These are phyloP conservation scores for Trichomalopsis sarcophagae DNA, from an alignment of 1,140 invertebrate species.

Conservation along the genomic window DNA sequence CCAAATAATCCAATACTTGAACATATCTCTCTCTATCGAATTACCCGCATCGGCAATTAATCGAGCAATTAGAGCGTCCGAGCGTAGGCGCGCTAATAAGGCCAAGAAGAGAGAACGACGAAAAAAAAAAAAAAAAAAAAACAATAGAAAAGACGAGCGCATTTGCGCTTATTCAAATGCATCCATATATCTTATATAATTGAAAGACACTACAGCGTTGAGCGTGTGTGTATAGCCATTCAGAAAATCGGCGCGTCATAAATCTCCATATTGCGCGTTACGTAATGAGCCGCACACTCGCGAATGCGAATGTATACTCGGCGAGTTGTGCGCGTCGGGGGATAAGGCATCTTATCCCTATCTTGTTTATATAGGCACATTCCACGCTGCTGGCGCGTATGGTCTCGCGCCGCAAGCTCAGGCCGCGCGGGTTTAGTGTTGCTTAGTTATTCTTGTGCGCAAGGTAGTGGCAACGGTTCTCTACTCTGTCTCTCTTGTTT, in stretches of 20 bases:
- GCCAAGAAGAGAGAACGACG: neutral
- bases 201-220: neutral
- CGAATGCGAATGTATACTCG: neutral
- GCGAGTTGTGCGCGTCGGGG: neutral
- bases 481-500: neutral
- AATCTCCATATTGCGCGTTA: slow-evolving; percentile 42
- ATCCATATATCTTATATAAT: slow-evolving; percentile 37
- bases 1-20: neutral
- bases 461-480: slow-evolving; percentile 8
- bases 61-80: neutral
- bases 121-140: neutral
- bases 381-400: slow-evolving; percentile 35
- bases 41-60: neutral
- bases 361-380: slow-evolving; percentile 45
- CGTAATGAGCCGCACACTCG: slow-evolving; percentile 30
- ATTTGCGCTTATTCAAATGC: neutral
- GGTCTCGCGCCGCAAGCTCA: neutral
- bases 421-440: neutral
- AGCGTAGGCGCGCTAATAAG: neutral
- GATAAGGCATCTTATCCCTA: slow-evolving; percentile 30
- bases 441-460: neutral
- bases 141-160: neutral
- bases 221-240: neutral
- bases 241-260: slow-evolving; percentile 16
- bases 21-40: neutral